Evolutionary conservation across 2,113 vertebrate species (phyloP), one percentile per base, ranked within the genome.

Genomic region (Lasiurus cinereus): DNA sequence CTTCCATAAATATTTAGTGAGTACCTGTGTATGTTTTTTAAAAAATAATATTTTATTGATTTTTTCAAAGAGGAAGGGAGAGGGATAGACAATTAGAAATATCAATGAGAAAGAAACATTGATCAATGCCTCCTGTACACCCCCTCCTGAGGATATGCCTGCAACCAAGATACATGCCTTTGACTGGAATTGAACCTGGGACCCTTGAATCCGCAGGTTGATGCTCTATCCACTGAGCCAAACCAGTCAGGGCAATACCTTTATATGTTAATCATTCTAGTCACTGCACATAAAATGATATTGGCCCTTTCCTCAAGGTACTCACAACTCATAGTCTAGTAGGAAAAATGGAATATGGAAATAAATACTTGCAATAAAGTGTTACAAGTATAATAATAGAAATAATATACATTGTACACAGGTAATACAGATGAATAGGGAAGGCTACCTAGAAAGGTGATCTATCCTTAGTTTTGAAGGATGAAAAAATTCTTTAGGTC

Each of bases 1-100:
- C 95, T 90, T 80, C 29, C 0, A 5, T 86, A 93, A 90, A 86
- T 91, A 67, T 84, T 94, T 83, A 88, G 14, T 92, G 83, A 90
- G 16, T 92, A 64, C 36, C 8, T 91, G 83, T 83, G 13, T 83
- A 27, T 84, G 39, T 43, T 77, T 54, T 18, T 18, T 19, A 54
- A 18, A 54, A 54, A 2, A 54, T 56, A 56, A 56, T 21, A 56
- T 56, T 56, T 56, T 21, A 56, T 56, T 56, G 54, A 56, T 56
- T 56, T 56, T 21, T 56, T 56, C 54, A 56, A 19, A 56, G 19
- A 56, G 54, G 54, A 56, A 8, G 54, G 54, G 54, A 56, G 19
- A 56, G 54, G 18, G 19, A 56, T 56, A 56, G 54, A 56, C 18
- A 56, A 19, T 56, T 56, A 56, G 54, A 56, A 56, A 56, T 19